Base-by-base conservation (phyloP, 2,113 vertebrate genomes). In the Etheostoma spectabile region DNA sequence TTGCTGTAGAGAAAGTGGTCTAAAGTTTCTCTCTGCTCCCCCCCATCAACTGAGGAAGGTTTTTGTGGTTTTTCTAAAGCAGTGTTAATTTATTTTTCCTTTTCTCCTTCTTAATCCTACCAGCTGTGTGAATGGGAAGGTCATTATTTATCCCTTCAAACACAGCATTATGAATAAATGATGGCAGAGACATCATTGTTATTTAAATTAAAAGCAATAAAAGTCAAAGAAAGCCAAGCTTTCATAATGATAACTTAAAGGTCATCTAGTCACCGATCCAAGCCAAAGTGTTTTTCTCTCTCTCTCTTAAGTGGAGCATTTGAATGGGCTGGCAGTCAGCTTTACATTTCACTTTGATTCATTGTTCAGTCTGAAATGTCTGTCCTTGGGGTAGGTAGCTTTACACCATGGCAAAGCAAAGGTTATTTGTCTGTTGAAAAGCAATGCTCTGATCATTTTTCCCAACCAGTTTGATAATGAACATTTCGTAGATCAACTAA, bases 121-220 rank as follows among this genome's bases (percentile, higher is more conserved):
- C 74, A 80, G 55, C 74, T 56, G 64, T 33, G 66, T 16, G 48
- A 82, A 79, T 42, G 33, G 42, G 63, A 84, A 89, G 80, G 77
- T 83, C 80, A 86, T 80, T 82, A 76, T 85, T 73, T 70, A 82
- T 79, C 72, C 77, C 60, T 63, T 76, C 64, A 73, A 76, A 87
- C 62, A 71, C 51, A 60, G 42, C 79, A 53, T 59, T 71, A 57
- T 80, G 72, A 86, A 80, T 83, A 72, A 87, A 68, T 80, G 69
- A 79, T 52, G 49, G 60, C 35, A 66, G 56, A 49, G 45, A 83
- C 75, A 51, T 63, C 70, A 79, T 87, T 85, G 53, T 81, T 84
- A 61, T 72, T 82, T 27, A 74, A 86, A 83, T 74, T 65, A 79
- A 73, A 88, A 73, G 46, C 61, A 51, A 38, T 64, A 81, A 66